Evolutionary conservation across 2,888 invertebrate genomes (phyloP), one percentile per base, ranked within the genome.

Genomic region (Watsonalla binaria): DNA sequence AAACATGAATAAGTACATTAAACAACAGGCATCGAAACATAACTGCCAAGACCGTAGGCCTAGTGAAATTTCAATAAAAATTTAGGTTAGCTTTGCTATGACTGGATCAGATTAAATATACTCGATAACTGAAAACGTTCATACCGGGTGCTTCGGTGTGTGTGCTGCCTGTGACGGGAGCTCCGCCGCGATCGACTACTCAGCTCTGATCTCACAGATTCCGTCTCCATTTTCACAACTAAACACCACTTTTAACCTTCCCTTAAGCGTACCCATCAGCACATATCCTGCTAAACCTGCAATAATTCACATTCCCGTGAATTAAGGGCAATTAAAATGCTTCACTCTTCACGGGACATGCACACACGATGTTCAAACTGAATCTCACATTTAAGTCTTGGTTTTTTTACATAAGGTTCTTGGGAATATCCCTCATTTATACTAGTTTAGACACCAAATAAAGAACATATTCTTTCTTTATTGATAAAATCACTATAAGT

Each of bases 141-240:
- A 62, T 85, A 94, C 94, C 94, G 92, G 66, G 93, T 93, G 70
- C 94, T 94, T 57, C 95, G 86, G 70, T 94, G 93, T 37, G 94
- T 92, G 71, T 93, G 92, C 66, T 92, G 92, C 58, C 93, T 77
- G 64, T 90, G 90, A 68, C 94, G 92, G 46, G 94, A 92, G 64
- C 94, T 94, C 59, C 94, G 92, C 81, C 94, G 91, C 52, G 94
- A 95, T 76, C 96, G 94, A 78, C 96, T 94, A 88, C 97, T 97
- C 77, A 96, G 93, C 90, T 97, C 97, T 54, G 98, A 98, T 80
- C 97, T 95, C 74, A 98, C 95, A 72, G 97, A 97, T 92, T 98
- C 98, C 74, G 96, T 97, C 93, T 98, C 98, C 97, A 97, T 97
- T 83, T 90, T 84, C 68, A 55, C 60, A 70, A 55, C 60, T 61